Base-by-base conservation (phyloP, 1,140 invertebrate species). In the Hylaeus volcanicus region DNA sequence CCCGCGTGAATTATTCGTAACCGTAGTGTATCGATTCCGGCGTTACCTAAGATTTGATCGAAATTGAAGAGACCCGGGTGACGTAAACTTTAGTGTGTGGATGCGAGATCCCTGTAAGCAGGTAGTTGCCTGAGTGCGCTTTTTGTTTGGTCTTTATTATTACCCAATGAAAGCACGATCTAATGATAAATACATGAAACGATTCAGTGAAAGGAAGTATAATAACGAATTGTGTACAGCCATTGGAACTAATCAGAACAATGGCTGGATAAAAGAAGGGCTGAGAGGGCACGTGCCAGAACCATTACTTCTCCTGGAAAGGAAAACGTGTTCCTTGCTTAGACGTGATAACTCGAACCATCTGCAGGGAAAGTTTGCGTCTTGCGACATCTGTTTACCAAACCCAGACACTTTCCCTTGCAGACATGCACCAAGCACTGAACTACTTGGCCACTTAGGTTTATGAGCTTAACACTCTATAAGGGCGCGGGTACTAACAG, bases 1-100 rank as follows among this genome's bases (percentile, higher is more conserved):
- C 9, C 26, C 77, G 56, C 66, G 77, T 37, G 58, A 74, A 79
- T 74, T 48, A 66, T 37, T 15, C 45, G 6, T 12, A 11, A 6
- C 14, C 11, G 61, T 39, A 26, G 12, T 65, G 56, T 58, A 45
- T 15, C 15, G 8, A 74, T 48, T 66, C 37, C 26, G 15, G 14
- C 37, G 37, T 26, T 69, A 56, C 9, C 63, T 11, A 66, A 43
- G 58, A 5, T 41, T 9, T 51, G 26, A 9, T 3, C 9, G 8
- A 1, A 9, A 2, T 51, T 9, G 51, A 51, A 51, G 51, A 11
- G 6, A 11, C 9, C 8, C 45, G 45, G 45, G 8, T 6, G 45
- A 48, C 8, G 45, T 48, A 48, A 48, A 48, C 5, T 48, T 48
- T 48, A 26, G 26, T 26, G 26, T 26, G 26, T 26, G 26, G 26